Percentiles rank a stretch among this genome's conserved stretches.
These are phyloP conservation scores for Anoncus sp. DNA, from an alignment of 2,888 invertebrate genomes.

Conservation along the genomic window DNA sequence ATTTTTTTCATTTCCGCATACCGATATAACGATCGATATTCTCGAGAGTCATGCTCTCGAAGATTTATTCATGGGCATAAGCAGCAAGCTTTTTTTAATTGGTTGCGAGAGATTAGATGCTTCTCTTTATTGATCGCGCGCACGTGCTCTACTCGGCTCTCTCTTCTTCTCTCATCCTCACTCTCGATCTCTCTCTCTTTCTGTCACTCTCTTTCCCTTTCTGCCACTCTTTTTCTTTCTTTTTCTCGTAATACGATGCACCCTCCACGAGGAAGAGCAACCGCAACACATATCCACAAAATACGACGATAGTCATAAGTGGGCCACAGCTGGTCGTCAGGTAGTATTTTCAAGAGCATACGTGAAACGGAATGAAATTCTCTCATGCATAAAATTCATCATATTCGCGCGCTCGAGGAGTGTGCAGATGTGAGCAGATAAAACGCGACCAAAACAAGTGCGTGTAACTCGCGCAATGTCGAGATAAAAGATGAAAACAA, in stretches of 20 bases:
- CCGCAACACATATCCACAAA: slow-evolving; percentile 11
- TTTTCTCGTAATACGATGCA: slow-evolving; percentile 37
- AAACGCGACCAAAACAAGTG: slow-evolving; percentile 31
- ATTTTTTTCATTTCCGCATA: neutral
- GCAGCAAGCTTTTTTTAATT: slow-evolving; percentile 32
- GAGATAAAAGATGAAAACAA: neutral
- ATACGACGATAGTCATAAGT: slow-evolving; percentile 72
- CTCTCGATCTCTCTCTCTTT: slow-evolving; percentile 3
- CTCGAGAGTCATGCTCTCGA: neutral
- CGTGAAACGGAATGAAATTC: neutral
- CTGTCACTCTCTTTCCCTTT: neutral
- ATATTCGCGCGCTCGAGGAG: slow-evolving; percentile 16
- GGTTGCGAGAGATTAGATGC: slow-evolving; percentile 54
- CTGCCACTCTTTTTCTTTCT: neutral
- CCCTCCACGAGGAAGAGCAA: slow-evolving; percentile 9
- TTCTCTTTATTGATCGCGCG: slow-evolving; percentile 78
- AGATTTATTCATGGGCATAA: neutral
- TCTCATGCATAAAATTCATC: slow-evolving; percentile 9
- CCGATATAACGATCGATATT: neutral
- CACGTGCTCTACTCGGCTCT: slow-evolving; percentile 74
- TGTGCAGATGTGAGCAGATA: slow-evolving; percentile 12
- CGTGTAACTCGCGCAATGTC: slow-evolving; percentile 1
- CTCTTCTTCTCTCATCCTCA: slow-evolving; percentile 6
- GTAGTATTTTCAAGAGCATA: slow-evolving; percentile 44
- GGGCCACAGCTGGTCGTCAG: slow-evolving; percentile 79